Conservation (phyloP, 1,140 invertebrate species). For the Aphelenchoides fujianensis region DNA sequence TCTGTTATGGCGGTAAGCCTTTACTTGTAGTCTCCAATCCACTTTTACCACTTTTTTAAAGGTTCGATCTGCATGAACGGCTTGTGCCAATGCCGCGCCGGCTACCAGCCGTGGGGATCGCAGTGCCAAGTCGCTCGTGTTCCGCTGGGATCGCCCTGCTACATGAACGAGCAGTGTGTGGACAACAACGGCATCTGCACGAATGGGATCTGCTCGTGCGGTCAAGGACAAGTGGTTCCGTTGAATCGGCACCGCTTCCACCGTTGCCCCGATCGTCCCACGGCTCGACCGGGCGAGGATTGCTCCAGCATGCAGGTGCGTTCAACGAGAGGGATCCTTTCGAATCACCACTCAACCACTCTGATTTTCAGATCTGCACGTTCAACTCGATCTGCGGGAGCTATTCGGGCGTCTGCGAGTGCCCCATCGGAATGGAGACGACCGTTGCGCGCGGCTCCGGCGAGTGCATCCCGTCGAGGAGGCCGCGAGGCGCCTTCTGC, state of each 20-base stretch:
- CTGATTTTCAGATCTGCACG: constrained; percentile 27
- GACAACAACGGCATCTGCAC: constrained; percentile 43
- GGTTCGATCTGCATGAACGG: too few species aligned
- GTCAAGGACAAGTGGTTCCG: constrained; percentile 11
- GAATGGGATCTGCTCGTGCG: constrained; percentile 39
- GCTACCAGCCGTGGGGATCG: constrained; percentile 40
- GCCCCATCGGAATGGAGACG: constrained; percentile 53
- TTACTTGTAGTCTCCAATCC: too few species aligned
- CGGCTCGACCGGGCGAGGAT: constrained; percentile 52
- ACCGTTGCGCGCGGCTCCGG: constrained; percentile 7
- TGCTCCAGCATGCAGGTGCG: constrained; percentile 43
- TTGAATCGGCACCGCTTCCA: constrained; percentile 11
- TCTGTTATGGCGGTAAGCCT: constrained; percentile 23
- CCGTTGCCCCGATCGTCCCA: constrained; percentile 30
- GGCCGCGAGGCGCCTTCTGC: constrained; percentile 35
- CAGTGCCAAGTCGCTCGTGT: constrained; percentile 45
- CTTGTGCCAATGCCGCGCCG: constrained; percentile 53
- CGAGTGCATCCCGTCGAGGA: constrained; percentile 33
- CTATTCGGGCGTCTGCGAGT: constrained; percentile 57
- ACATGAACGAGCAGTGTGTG: constrained; percentile 52
- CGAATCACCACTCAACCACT: too few species aligned
- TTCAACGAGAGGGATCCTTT: too few species aligned
- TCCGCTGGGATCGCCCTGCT: constrained; percentile 42
- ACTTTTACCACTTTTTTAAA: too few species aligned
- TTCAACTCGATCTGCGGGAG: constrained; percentile 56